Evolutionary conservation across 2,113 vertebrate species (phyloP).

Genomic region (Neomonachus schauinslandi): DNA sequence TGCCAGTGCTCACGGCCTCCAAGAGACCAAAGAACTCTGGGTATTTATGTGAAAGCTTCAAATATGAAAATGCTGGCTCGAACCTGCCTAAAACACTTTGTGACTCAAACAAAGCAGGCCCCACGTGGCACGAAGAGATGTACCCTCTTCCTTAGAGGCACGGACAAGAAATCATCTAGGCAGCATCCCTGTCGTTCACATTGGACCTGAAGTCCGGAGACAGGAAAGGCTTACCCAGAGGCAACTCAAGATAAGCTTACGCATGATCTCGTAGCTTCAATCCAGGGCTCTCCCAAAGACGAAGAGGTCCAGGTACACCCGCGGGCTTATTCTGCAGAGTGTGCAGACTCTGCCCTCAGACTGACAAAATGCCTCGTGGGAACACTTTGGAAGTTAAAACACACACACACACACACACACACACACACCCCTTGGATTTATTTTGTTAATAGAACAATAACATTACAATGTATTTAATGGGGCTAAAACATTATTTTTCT

Average conservation of each 20-base stretch:
- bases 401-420: neutral
- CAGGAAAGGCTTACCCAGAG: neutral
- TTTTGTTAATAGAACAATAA: neutral
- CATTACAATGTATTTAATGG: neutral
- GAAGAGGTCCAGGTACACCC: fast-evolving
- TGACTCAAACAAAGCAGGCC: neutral
- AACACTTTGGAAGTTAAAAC: neutral
- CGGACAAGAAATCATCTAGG: fast-evolving
- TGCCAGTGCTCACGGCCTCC: fast-evolving
- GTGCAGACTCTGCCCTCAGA: neutral
- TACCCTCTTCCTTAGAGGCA: fast-evolving
- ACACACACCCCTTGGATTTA: neutral
- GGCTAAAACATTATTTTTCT: neutral
- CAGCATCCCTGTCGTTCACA: neutral
- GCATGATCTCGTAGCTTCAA: fast-evolving
- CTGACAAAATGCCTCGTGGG: fast-evolving
- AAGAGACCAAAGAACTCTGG: neutral
- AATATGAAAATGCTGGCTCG: no score
- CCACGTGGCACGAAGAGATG: no score
- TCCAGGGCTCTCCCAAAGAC: neutral
- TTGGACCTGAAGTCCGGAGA: neutral
- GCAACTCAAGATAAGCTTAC: neutral
- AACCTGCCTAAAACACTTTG: neutral
- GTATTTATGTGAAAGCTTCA: neutral
- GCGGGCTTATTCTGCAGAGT: fast-evolving